Base-by-base conservation (phyloP, 1,140 invertebrate species). In the Ceratina calcarata region DNA sequence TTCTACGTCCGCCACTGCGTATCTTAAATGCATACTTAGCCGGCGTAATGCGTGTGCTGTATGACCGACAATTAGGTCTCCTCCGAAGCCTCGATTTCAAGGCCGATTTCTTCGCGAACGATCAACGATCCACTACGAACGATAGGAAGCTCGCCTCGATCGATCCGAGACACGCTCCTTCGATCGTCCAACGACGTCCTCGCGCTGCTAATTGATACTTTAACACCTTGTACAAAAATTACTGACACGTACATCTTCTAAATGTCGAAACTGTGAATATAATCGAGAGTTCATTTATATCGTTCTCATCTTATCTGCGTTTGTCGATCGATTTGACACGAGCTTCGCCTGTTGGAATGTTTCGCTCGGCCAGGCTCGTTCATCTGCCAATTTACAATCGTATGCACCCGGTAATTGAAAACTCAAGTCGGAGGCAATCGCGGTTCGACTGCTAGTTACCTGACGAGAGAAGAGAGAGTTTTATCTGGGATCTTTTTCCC, bases 401-500 rank as follows among this genome's bases (percentile, higher is more conserved):
- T 45, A 45, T 10, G 37, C 37, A 45, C n/a, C 0, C 8, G 20
- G 65, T 32, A 66, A 66, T 66, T 66, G 65, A 32, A 66, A 49
- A 45, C 10, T 66, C 13, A 13, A 7, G n/a, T 8, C 32, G 37
- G 15, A 13, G 24, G 16, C 45, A 12, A 49, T 49, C 37, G 20
- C 65, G 64, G 4, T 27, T 45, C 32, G 2, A 22, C 64, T 66
- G 62, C 62, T 65, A 66, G 64, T 66, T 66, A 66, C 32, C 45
- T 6, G 66, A 68, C 66, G 20, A 24, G 49, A 37, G 51, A 20
- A 49, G 10, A 45, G 6, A 37, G 68, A 66, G 58, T 68, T 58
- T 86, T 86, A 86, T 86, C 85, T 86, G 64, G 55, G 68, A 86
- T 86, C 84, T 86, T 86, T 86, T 86, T 86, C 84, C 84, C 84